phyloP scores from a whole-genome alignment of 2,888 invertebrate genomes.

The Athalia rosae region DNA sequence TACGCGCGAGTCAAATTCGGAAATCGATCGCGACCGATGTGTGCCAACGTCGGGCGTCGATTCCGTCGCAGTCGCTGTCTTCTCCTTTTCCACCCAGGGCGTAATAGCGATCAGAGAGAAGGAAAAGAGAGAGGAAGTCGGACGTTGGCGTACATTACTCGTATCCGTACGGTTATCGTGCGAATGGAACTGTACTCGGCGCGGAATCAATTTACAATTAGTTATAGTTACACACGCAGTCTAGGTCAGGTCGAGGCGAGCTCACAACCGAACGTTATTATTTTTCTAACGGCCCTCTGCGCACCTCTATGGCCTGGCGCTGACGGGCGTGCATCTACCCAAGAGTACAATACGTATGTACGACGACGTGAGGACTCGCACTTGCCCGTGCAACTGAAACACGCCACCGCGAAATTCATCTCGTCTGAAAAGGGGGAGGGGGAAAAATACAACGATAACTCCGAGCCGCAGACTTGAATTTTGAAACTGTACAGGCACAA shows the following conservation, averaged over 20 bases:
- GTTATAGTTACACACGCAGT: constrained; percentile 31
- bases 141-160: background rate
- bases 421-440: too few species aligned
- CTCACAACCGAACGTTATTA: constrained; percentile 49
- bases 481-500: background rate
- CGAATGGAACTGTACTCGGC: constrained; percentile 45
- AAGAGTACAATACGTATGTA: background rate
- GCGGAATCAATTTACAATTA: constrained; percentile 52
- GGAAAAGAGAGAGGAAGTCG: background rate
- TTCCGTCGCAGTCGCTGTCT: too few species aligned
- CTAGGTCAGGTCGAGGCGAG: constrained; percentile 46
- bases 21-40: too few species aligned
- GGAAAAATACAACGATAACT: background rate
- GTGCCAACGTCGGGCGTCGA: too few species aligned
- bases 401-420: too few species aligned
- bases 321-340: background rate
- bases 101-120: background rate
- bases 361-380: background rate
- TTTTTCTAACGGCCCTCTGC: constrained; percentile 56
- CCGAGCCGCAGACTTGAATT: background rate
- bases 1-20: too few species aligned
- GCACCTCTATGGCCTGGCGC: background rate
- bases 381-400: too few species aligned
- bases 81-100: too few species aligned
- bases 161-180: background rate